Percentiles rank a stretch among this genome's conserved stretches.
Conservation (phyloP, 2,888 invertebrate species). For the Acleris holmiana region DNA sequence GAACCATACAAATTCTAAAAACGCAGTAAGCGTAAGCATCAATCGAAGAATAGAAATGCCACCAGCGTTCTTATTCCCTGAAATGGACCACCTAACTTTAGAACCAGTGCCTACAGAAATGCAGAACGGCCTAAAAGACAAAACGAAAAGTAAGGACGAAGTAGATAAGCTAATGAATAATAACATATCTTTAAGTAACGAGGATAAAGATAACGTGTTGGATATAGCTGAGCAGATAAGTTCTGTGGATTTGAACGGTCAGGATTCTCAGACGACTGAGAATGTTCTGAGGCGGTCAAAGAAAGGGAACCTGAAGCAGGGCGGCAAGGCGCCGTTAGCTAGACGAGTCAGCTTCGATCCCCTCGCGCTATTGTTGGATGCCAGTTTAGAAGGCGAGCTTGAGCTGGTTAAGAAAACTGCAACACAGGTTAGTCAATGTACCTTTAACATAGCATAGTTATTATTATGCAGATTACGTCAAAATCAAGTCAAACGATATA, state of each 20-base stretch:
- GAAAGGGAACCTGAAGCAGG: constrained; percentile 92
- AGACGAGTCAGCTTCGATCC: constrained; percentile 98
- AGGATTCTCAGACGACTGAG: constrained; percentile 82
- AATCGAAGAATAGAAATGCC: constrained; percentile 92
- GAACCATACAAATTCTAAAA: constrained; percentile 81
- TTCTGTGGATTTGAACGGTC: constrained; percentile 79
- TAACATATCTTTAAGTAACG: constrained; percentile 61
- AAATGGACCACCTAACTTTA: constrained; percentile 86
- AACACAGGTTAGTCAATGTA: constrained; percentile 86
- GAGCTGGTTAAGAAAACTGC: constrained; percentile 98
- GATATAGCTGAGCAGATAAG: constrained; percentile 80
- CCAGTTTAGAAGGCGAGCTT: constrained; percentile 98
- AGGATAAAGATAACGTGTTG: constrained; percentile 72
- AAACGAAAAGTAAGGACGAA: constrained; percentile 70
- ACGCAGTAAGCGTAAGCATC: constrained; percentile 87
- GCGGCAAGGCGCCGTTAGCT: constrained; percentile 88
- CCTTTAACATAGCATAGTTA: background rate
- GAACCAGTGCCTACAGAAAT: constrained; percentile 66
- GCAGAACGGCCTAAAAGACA: constrained; percentile 67
- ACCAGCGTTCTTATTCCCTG: constrained; percentile 91
- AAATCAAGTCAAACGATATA: no score
- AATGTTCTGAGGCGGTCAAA: constrained; percentile 87
- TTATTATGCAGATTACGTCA: no score
- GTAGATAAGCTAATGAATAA: constrained; percentile 71
- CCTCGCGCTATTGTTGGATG: constrained; percentile 96